phyloP scores from a whole-genome alignment of 64 coral and sea anemone genomes.

The Pachyseris speciosa region DNA sequence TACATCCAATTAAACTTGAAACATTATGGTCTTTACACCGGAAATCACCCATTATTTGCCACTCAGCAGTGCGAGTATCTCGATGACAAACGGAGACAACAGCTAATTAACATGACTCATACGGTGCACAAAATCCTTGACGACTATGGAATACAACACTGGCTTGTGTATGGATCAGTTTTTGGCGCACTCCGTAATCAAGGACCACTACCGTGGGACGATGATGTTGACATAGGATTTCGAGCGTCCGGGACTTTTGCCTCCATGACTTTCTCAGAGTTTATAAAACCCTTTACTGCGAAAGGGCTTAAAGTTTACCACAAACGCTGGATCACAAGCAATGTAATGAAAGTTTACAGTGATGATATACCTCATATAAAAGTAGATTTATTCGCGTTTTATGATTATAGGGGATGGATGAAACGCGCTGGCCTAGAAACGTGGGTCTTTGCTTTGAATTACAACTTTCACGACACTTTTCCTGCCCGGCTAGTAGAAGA shows the following conservation, averaged over 20 bases:
- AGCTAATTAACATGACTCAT: conserved; percentile 45
- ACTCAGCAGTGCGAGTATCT: not conserved
- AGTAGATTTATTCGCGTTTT: not conserved
- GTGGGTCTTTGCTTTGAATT: not conserved
- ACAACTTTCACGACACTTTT: not conserved
- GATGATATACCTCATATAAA: not conserved
- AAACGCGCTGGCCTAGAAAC: not conserved
- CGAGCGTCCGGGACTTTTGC: not conserved
- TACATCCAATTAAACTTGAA: not conserved
- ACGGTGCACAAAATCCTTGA: conserved; percentile 50
- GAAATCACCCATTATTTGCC: too few relatives aligned
- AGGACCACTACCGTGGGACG: conserved; percentile 67
- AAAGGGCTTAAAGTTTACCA: conserved; percentile 8
- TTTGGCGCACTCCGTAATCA: conserved; percentile 31
- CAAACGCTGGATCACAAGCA: too few relatives aligned
- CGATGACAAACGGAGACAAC: not conserved
- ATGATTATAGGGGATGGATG: not conserved
- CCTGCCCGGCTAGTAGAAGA: not conserved
- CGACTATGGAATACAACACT: conserved; percentile 17
- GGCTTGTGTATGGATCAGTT: conserved; percentile 69
- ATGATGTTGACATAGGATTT: conserved; percentile 70
- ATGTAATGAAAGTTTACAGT: too few relatives aligned
- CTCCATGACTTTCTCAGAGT: not conserved
- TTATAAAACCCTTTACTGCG: not conserved
- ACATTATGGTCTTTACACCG: not conserved